Base-by-base conservation (phyloP, 2,888 invertebrate genomes). In the Eristalinus aeneus region DNA sequence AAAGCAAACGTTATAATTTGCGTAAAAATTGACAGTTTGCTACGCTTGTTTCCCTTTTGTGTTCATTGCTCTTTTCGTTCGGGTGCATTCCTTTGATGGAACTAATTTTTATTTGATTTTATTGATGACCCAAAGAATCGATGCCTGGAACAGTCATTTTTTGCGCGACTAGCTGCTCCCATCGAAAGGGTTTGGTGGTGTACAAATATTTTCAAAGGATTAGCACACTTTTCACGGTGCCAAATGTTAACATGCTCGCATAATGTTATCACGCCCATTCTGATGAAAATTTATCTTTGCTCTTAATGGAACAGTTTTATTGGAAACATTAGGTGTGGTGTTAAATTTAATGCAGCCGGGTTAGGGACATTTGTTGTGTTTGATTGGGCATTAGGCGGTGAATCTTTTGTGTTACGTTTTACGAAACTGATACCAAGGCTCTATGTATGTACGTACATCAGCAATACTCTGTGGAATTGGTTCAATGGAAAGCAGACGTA, bases 61-160 rank as follows among this genome's bases (percentile, higher is more conserved):
- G 10, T 20, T 46, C 46, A 46, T 46, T 16, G 46, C n/a, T n/a
- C 16, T 3, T 16, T 46, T 16, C 16, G n/a, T 20, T 20, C 69
- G 27, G 36, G 6, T 56, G 20, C 60, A 46, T 34, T 23, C 58
- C 75, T 75, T 83, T 65, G 72, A 58, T 72, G 84, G 80, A 85
- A 85, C 84, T 72, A 85, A 80, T 85, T 85, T 84, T 85, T 85
- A 85, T 85, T 80, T 71, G 84, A 85, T 85, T 85, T 80, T 80
- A 76, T 84, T 84, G 58, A 84, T 84, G 80, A 54, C 63, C 67
- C 72, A 67, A 72, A 58, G 72, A 56, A 76, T 63, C 20, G 11
- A 2, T 5, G 27, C 16, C 39, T 39, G 61, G 4, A 75, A 84
- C 74, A 71, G 27, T 5, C 79, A 68, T 80, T 71, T 75, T 75